A percentile compares a stretch with the other conserved stretches of the same genome.
phyloP scores from a whole-genome alignment of 2,888 invertebrate species.

The Melangyna quadrimaculata region DNA sequence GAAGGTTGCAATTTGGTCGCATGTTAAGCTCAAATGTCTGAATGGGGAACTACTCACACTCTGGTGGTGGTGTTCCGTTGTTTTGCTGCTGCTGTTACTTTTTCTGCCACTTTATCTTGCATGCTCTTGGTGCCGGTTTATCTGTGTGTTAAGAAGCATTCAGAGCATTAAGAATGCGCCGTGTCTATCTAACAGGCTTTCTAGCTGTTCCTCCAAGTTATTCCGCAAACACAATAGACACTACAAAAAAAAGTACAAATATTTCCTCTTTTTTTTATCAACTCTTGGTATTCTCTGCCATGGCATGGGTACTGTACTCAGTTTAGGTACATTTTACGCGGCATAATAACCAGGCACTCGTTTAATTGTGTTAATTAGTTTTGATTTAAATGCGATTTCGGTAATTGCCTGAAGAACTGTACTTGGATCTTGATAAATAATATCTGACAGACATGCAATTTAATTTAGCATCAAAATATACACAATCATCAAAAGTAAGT shows the following conservation, averaged over 20 bases:
- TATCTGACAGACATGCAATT: slow-evolving; percentile 37
- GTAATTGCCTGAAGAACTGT: slow-evolving; percentile 42
- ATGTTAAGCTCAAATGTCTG: slow-evolving; percentile 60
- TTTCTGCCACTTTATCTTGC: background rate
- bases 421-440: slow-evolving; percentile 9
- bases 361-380: slow-evolving; percentile 61
- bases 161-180: slow-evolving; percentile 66
- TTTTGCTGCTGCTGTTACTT: slow-evolving; percentile 28
- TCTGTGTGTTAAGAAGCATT: slow-evolving; percentile 44
- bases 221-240: slow-evolving; percentile 55
- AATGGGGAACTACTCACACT: slow-evolving; percentile 45
- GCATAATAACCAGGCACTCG: slow-evolving; percentile 34
- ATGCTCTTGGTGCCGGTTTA: slow-evolving; percentile 49
- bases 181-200: slow-evolving; percentile 62
- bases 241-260: slow-evolving; percentile 16
- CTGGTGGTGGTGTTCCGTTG: slow-evolving; percentile 59
- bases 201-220: slow-evolving; percentile 61
- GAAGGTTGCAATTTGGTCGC: slow-evolving; percentile 58
- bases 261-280: slow-evolving; percentile 6
- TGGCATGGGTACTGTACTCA: background rate
- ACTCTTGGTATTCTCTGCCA: background rate
- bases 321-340: background rate
- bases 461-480: slow-evolving; percentile 16
- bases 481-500: slow-evolving; percentile 15
- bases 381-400: slow-evolving; percentile 52